Evolutionary conservation across 92 coral and sea anemone species (phyloP), one percentile per base, ranked within the genome.

Genomic region (Micromussa lordhowensis): DNA sequence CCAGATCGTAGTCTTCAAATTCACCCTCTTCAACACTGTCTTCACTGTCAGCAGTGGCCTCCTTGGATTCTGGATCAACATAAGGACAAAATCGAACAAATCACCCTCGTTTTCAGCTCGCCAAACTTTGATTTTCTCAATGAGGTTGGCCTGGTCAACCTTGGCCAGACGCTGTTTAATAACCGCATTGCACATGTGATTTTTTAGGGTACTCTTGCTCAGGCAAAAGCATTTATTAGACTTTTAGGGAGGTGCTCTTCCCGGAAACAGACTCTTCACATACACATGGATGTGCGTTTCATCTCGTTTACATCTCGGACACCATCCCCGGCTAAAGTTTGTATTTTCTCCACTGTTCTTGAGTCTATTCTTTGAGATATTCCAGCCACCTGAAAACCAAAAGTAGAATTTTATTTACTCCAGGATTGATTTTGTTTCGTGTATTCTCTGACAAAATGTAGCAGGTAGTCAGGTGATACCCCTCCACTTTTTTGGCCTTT

Each of bases 291-390:
- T 36, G 38, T 40, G 7, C 48, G 7, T 40, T 40, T 40, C 48
- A 40, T 40, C 48, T 40, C 9, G 7, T 40, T 40, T 40, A 40
- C 48, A 40, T 40, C 48, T 40, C 48, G 10, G 48, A 40, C 48
- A 40, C 48, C 7, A 40, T 40, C 7, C 9, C 48, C 9, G 48
- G 48, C 8, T 2, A 40, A 7, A 40, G 48, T 10, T 40, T 91
- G 85, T 40, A 91, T 83, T 57, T 82, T 87, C 35, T 83, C 82
- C 29, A 88, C 88, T 32, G 83, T 77, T 82, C 86, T 75, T 36
- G 88, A 10, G 49, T 91, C 94, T 31, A 91, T 91, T 79, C 91
- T 77, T 80, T 91, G 91, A 63, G 88, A 87, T 91, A 91, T 77
- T 17, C 89, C 86, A 74, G 94, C 94, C 18, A 78, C 73, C 88